Evolutionary conservation across 2,797 vertebrate genomes (phyloP).

Genomic region (Platalea minor): DNA sequence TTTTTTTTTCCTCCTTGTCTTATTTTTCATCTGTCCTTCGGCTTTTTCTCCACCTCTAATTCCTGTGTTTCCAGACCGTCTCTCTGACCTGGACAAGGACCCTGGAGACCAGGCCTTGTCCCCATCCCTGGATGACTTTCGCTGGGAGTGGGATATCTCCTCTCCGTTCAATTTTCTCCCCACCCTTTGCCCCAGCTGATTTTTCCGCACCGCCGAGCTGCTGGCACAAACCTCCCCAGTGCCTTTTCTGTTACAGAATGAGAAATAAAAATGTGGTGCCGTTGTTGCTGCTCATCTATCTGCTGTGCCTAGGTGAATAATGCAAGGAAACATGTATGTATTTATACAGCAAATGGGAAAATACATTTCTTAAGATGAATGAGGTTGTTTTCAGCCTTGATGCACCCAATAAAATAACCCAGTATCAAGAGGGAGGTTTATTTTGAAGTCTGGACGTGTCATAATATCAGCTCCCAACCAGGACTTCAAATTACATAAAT

Average conservation of each 20-base stretch:
- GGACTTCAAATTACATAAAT: conserved; percentile 66
- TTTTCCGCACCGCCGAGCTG: neutral
- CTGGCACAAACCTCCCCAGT: conserved; percentile 31
- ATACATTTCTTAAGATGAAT: conserved; percentile 72
- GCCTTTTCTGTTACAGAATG: conserved; percentile 54
- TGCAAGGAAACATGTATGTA: conserved; percentile 66
- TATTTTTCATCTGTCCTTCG: conserved; percentile 14
- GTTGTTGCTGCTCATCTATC: conserved; percentile 67
- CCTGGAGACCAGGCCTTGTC: neutral
- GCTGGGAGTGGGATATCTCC: neutral
- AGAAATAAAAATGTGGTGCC: conserved; percentile 63
- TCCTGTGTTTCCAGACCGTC: neutral
- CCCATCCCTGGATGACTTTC: neutral
- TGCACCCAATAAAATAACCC: conserved; percentile 69
- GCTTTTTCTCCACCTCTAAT: neutral
- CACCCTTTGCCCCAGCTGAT: conserved; percentile 15
- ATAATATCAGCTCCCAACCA: conserved; percentile 65
- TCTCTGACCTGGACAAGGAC: neutral
- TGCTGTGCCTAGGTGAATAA: conserved; percentile 56
- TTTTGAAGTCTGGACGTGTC: conserved; percentile 69
- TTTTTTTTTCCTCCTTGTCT: neutral
- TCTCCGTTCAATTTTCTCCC: neutral
- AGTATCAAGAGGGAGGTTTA: conserved; percentile 74
- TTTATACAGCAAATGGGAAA: conserved; percentile 76
- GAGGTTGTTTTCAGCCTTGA: conserved; percentile 69